Conservation (phyloP, 2,113 vertebrate species). For the Pandion haliaetus region DNA sequence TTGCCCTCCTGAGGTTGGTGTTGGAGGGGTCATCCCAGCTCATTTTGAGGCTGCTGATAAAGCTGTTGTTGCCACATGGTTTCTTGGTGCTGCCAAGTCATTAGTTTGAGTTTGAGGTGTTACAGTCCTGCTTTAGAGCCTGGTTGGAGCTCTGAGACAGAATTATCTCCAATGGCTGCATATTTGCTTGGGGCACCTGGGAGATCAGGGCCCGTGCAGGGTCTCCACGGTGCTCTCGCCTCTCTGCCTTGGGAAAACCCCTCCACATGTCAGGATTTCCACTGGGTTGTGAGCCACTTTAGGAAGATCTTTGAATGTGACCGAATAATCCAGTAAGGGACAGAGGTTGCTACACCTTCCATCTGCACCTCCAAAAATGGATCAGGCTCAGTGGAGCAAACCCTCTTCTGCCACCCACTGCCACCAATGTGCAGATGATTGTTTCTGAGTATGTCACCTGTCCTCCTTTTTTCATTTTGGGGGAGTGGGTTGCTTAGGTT, state of each 20-base stretch:
- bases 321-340: neutral
- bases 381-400: neutral
- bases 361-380: neutral
- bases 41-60: neutral
- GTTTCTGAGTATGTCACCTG: neutral
- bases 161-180: neutral
- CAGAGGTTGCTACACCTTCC: neutral
- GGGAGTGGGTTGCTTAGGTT: neutral
- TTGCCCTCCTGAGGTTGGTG: fast-evolving
- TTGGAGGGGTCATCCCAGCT: neutral
- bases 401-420: neutral
- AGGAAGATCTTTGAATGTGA: neutral
- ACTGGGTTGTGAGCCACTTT: neutral
- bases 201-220: neutral
- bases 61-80: neutral
- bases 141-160: neutral
- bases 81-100: fast-evolving
- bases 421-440: neutral
- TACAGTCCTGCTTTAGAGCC: neutral
- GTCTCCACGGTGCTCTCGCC: fast-evolving
- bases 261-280: fast-evolving
- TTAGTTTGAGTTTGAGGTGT: neutral
- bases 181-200: fast-evolving
- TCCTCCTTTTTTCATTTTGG: neutral
- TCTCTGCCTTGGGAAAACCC: neutral